Conservation (phyloP, 2,888 invertebrate species). For the Chelonus formosanus region DNA sequence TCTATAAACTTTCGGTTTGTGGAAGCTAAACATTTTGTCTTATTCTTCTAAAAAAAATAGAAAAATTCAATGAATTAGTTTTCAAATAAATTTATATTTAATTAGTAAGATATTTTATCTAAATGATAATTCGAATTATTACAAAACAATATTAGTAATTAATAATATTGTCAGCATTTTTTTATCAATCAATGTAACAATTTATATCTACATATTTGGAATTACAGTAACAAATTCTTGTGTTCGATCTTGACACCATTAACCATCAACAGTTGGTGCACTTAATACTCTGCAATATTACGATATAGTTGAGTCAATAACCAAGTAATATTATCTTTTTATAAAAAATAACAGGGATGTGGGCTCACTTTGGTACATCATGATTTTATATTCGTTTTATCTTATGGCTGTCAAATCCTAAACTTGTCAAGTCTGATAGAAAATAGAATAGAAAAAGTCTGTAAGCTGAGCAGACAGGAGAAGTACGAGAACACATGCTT, state of each 20-base stretch:
- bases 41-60: constrained; percentile 35
- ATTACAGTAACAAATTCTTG: constrained; percentile 14
- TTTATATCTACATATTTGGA: constrained; percentile 22
- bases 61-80: constrained; percentile 4
- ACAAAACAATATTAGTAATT: not conserved
- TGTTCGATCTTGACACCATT: constrained; percentile 32
- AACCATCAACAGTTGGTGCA: constrained; percentile 29
- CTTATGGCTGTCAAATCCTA: too few relatives aligned
- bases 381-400: too few relatives aligned
- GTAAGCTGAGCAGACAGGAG: not conserved
- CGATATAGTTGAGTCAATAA: constrained; percentile 31
- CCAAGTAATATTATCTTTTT: constrained; percentile 7
- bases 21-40: constrained; percentile 81
- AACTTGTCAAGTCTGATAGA: too few relatives aligned
- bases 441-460: too few relatives aligned
- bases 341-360: not conserved
- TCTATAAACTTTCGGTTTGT: constrained; percentile 86
- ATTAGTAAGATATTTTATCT: too few relatives aligned
- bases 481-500: constrained; percentile 2
- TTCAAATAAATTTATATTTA: not conserved
- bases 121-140: not conserved
- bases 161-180: too few relatives aligned
- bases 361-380: too few relatives aligned
- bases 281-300: constrained; percentile 20
- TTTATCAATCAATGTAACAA: too few relatives aligned